Base-by-base conservation (phyloP, 2,113 vertebrate genomes). In the Lynx canadensis region DNA sequence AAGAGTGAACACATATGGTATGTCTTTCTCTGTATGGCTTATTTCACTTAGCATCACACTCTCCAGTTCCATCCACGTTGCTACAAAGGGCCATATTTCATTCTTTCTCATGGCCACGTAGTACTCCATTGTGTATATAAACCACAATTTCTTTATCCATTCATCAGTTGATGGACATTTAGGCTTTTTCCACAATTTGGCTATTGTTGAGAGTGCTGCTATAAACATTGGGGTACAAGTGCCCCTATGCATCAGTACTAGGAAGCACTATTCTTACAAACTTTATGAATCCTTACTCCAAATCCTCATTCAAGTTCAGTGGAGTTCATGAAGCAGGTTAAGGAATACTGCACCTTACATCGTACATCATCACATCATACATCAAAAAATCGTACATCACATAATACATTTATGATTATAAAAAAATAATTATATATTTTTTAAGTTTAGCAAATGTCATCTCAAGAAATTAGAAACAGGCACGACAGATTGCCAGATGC, bases 381-480 rank as follows among this genome's bases (percentile, higher is more conserved):
- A 45, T 45, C 45, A 45, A 45, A 97, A 93, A 92, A 63, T 21
- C 21, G 38, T 4, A n/a, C 14, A 52, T 38, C 73, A 25, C 23
- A 12, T 48, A 71, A 76, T 76, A 50, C 0, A 1, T 65, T 74
- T 57, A 57, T 80, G 91, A 89, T 66, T 55, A 74, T 71, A 38
- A 84, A 84, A 81, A 33, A 19, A 13, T 50, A 81, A 55, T 94
- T 57, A 79, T 31, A 33, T 63, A 50, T 82, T 10, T 82, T 69
- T 86, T 55, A 63, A 80, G 48, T 65, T 92, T 68, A 78, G 83
- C 15, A 89, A 97, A 95, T 89, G 79, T 81, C 88, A 89, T 92
- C 27, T 89, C 79, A 89, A 82, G 88, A 94, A 94, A 92, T 36
- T 65, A 78, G 91, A 95, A 76, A 82, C 3, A 48, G 66, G 16